phyloP scores from a whole-genome alignment of 2,888 invertebrate species.

The Sinopyrophorus schimmeli region DNA sequence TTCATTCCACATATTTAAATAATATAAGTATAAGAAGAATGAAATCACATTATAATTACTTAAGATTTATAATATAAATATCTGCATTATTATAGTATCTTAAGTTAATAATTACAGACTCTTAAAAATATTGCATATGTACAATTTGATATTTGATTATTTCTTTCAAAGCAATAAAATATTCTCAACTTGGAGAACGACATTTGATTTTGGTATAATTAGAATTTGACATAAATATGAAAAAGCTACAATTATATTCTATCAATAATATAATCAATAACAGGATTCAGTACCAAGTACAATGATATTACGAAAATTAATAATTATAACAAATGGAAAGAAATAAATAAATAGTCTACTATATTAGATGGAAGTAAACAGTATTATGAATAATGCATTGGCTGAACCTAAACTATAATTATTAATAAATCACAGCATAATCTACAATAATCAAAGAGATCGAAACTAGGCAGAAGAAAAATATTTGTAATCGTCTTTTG shows the following conservation, averaged over 20 bases:
- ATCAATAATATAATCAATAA: constrained; percentile 32
- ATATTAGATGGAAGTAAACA: constrained; percentile 28
- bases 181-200: constrained; percentile 27
- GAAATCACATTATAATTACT: constrained; percentile 28
- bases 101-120: constrained; percentile 39
- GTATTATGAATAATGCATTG: constrained; percentile 40
- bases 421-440: constrained; percentile 45
- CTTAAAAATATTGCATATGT: constrained; percentile 46
- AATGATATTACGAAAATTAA: too few relatives aligned
- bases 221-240: constrained; percentile 37
- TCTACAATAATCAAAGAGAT: constrained; percentile 42
- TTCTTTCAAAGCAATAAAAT: constrained; percentile 28
- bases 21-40: constrained; percentile 17
- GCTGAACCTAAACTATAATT: constrained; percentile 41
- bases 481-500: constrained; percentile 37
- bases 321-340: too few relatives aligned
- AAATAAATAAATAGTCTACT: too few relatives aligned
- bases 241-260: constrained; percentile 43
- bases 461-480: constrained; percentile 38
- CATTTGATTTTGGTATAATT: constrained; percentile 31
- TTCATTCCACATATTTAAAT: constrained; percentile 2
- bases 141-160: constrained; percentile 41
- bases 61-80: constrained; percentile 32
- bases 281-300: too few relatives aligned
- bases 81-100: constrained; percentile 34